A percentile compares a stretch with the other conserved stretches of the same genome.
Conservation (phyloP, 2,797 vertebrate genomes). For the Micromesistius poutassou region DNA sequence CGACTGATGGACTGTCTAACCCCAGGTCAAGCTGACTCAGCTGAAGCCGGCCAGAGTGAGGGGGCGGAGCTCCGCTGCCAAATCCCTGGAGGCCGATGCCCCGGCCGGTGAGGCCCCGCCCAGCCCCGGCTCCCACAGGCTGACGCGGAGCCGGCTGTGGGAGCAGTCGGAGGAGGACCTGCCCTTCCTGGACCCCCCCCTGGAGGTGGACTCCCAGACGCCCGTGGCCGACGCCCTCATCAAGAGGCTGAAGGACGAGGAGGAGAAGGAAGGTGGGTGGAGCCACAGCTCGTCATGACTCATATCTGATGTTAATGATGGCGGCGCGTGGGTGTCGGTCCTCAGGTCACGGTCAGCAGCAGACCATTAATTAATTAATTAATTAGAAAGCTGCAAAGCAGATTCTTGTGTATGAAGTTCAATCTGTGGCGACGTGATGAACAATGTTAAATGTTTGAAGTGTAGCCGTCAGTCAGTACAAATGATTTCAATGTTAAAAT, state of each 20-base stretch:
- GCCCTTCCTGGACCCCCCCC: conserved; percentile 53
- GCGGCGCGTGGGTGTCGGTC: too few species aligned
- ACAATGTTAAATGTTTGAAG: too few species aligned
- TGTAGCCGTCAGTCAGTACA: too few species aligned
- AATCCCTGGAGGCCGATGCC: conserved; percentile 15
- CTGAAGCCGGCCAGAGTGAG: conserved; percentile 59
- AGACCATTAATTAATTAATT: too few species aligned
- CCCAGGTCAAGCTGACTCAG: conserved; percentile 47
- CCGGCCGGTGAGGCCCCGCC: conserved; percentile 18
- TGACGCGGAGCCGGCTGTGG: conserved; percentile 64
- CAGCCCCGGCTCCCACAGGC: conserved; percentile 35
- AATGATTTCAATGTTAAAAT: too few species aligned
- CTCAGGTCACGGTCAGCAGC: too few species aligned
- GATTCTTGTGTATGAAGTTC: too few species aligned
- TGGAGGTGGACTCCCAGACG: conserved; percentile 64
- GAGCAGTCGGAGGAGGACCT: conserved; percentile 62
- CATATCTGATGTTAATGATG: too few species aligned
- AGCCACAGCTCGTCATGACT: not conserved
- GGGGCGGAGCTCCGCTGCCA: conserved; percentile 21
- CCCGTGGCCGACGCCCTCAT: conserved; percentile 66
- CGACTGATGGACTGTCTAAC: not conserved
- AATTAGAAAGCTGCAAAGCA: too few species aligned
- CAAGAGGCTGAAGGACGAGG: conserved; percentile 68
- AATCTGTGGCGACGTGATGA: too few species aligned
- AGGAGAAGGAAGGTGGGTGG: conserved; percentile 51